Evolutionary conservation across 2,888 invertebrate species (phyloP), one percentile per base, ranked within the genome.

Genomic region (Ecliptopera silaceata): DNA sequence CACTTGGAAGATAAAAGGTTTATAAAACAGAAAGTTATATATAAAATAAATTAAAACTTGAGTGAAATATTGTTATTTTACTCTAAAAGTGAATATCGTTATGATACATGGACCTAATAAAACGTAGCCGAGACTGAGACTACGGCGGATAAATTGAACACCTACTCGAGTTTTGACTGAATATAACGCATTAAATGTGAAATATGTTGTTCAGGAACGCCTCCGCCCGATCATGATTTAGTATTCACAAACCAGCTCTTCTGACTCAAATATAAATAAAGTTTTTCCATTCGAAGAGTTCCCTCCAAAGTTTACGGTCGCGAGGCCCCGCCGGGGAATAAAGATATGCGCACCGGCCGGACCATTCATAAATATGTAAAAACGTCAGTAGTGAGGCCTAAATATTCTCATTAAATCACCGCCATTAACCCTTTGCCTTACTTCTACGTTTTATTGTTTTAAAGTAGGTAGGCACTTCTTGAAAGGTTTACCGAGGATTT

Each of bases 201-300:
- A 72, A 72, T 71, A 70, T 66, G 61, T 64, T 65, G 64, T 65
- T 65, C 65, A 52, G 58, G 58, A 47, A 58, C 63, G 64, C 65
- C 64, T 59, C 63, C 61, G 65, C 66, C 67, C 69, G 71, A 76
- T 75, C 50, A 80, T 80, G 82, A 86, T 88, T 86, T 80, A 73
- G 84, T 84, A 87, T 87, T 87, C 87, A 82, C 80, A 80, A 81
- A 82, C 79, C 80, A 69, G 72, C 78, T 77, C 75, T 72, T 76
- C 75, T 73, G 82, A 85, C 80, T 85, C 84, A 85, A 84, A 85
- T 84, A 85, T 84, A 85, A 86, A 86, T 86, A 87, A 88, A 87
- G 84, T 87, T 88, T 87, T 87, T 86, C 84, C 83, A 83, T 85
- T 80, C 79, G 76, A 75, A 77, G 77, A 81, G 80, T 82, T 85